Conservation (phyloP, 2,888 invertebrate species). For the Scaptomyza parva region DNA sequence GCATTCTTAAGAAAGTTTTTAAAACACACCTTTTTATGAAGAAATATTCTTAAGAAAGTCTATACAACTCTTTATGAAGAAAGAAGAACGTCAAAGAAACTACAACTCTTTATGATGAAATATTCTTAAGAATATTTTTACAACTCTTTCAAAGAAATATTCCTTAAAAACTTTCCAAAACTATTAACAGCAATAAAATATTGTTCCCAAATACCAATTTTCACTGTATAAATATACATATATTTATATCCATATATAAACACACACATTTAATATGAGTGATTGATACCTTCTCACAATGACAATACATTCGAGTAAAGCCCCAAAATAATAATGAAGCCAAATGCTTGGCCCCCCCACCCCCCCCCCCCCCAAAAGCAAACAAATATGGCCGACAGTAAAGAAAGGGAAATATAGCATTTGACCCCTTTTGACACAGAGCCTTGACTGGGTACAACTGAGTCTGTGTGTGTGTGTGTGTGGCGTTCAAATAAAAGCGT, state of each 20-base stretch:
- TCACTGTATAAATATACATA: conserved; percentile 8
- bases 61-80: no score
- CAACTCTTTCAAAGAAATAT: no score
- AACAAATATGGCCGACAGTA: conserved; percentile 66
- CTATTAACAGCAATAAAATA: no score
- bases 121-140: no score
- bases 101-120: no score
- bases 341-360: conserved; percentile 34
- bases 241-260: conserved; percentile 4
- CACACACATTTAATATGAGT: conserved; percentile 57
- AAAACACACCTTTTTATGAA: no score
- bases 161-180: no score
- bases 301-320: conserved; percentile 53
- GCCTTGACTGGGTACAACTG: conserved; percentile 24
- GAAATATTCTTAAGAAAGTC: no score
- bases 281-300: conserved; percentile 75
- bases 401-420: conserved; percentile 54
- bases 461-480: conserved; percentile 25
- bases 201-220: background rate
- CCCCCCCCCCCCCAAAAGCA: conserved; percentile 47
- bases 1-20: no score
- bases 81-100: no score
- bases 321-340: conserved; percentile 60
- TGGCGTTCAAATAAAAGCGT: conserved; percentile 78
- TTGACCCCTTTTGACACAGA: conserved; percentile 81